Evolutionary conservation across 2,888 invertebrate genomes (phyloP), one percentile per base, ranked within the genome.

Genomic region (Chaitophorus viminalis): DNA sequence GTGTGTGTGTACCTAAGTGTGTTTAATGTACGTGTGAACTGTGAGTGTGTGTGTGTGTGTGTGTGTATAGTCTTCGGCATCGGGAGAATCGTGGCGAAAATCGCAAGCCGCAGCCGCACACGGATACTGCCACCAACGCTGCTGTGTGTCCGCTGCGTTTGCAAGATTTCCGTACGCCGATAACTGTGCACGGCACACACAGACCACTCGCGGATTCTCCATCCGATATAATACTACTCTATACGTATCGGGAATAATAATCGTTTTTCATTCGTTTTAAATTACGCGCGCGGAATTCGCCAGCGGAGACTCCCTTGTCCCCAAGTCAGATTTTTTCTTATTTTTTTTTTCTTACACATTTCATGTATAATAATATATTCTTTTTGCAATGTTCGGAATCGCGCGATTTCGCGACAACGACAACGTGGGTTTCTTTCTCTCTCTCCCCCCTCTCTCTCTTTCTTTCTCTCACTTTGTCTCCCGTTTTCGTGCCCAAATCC

Each of bases 51-150:
- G 54, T 54, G 54, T 18, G 54, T 54, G 54, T n/a, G 70, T 70
- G 18, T 72, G 72, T 36, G 18, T 21, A 18, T 31, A 18, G 46
- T 46, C 46, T 46, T 39, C 9, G 68, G 46, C 46, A 25, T 8
- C 25, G 84, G 46, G 33, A 9, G 46, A 85, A 77, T 85, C 77
- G 52, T 36, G 68, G 52, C 54, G 77, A 78, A 77, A 76, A 85
- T 33, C 77, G 68, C 68, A 11, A 68, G 9, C 31, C 18, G 84
- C 36, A n/a, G n/a, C n/a, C 31, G 18, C 83, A 60, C 39, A 33
- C 14, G 65, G 79, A 39, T 39, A 21, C 60, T 39, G 31, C 83
- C 75, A 31, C 65, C 75, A 21, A 39, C 75, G 60, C 74, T 31
- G 83, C n/a, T 2, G 82, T 29, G 72, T 46, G 39, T 9, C 33